Evolutionary conservation across 2,797 vertebrate species (phyloP), one percentile per base, ranked within the genome.

Genomic region (Crenichthys baileyi): DNA sequence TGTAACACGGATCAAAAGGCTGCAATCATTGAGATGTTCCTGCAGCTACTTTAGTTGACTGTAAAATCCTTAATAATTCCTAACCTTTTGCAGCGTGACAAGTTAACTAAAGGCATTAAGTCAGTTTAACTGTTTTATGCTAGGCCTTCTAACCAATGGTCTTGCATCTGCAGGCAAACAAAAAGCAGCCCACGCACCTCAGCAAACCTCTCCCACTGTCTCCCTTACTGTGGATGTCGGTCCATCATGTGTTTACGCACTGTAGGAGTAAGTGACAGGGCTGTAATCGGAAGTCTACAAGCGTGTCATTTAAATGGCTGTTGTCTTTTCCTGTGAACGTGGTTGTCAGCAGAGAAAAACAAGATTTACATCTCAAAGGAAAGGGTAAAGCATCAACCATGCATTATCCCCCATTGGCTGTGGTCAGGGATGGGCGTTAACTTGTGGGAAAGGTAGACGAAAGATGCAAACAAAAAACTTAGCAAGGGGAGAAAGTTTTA

Each of bases 261-360:
- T 75, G 85, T 83, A 88, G 79, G 89, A 90, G 87, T 88, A 92
- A 93, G 91, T 93, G 92, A 94, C 93, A 95, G 90, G 92, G 85
- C 90, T 95, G 91, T 94, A 96, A 96, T 95, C 93, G 94, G 94
- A 95, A 95, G 93, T 94, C 90, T 90, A 92, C 92, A 92, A 94
- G 91, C 81, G 75, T 94, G 93, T 95, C 92, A 95, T 95, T 95
- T 96, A 89, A 88, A 92, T 90, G 88, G 90, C 89, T 93, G 90
- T 92, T 94, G 93, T 93, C 94, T 91, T 94, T 93, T 92, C 91
- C 90, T 94, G 89, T 88, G 92, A 91, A 85, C 81, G 85, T 73
- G 83, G 88, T 87, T 93, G 92, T 94, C 92, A 94, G 87, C 84
- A 86, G 84, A 90, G 90, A 92, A 95, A 95, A 95, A 94, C 87